These are phyloP conservation scores for Phaedon cochleariae DNA, from an alignment of 2,888 invertebrate genomes.

Conservation along the genomic window DNA sequence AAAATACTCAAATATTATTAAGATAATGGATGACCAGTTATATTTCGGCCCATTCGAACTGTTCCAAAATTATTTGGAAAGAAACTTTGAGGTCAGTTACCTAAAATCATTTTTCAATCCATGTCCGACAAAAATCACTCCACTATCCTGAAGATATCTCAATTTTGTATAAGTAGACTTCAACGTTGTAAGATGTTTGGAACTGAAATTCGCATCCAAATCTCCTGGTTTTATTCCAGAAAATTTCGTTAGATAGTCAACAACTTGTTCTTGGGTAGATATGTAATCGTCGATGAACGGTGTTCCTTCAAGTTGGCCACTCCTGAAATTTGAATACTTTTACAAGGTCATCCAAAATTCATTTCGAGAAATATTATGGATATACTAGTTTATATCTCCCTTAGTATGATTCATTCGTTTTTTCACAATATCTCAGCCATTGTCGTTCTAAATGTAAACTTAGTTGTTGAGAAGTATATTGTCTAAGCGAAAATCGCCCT, in stretches of 20 bases:
- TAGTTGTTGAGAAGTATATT: no score
- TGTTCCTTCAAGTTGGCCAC: slow-evolving; percentile 76
- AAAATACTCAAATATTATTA: no score
- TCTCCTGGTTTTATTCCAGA: slow-evolving; percentile 90
- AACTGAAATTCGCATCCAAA: slow-evolving; percentile 83
- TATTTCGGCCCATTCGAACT: no score
- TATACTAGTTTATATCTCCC: neutral
- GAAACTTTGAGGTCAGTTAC: slow-evolving; percentile 57
- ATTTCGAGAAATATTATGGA: no score
- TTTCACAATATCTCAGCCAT: no score
- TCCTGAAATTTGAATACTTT: slow-evolving; percentile 61
- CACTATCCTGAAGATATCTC: slow-evolving; percentile 81
- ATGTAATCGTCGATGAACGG: slow-evolving; percentile 93
- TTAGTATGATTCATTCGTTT: no score
- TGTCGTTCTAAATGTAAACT: no score
- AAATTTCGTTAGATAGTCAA: slow-evolving; percentile 89
- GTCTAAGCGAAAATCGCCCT: no score
- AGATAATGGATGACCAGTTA: no score
- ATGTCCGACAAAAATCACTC: slow-evolving; percentile 88
- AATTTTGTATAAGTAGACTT: slow-evolving; percentile 90
- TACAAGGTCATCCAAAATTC: no score
- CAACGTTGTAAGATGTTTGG: slow-evolving; percentile 85
- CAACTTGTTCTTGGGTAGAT: slow-evolving; percentile 86
- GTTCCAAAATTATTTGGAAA: no score
- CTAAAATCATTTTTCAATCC: slow-evolving; percentile 90